These are phyloP conservation scores for Edolisoma coerulescens DNA, from an alignment of 2,113 vertebrate genomes.

Conservation along the genomic window DNA sequence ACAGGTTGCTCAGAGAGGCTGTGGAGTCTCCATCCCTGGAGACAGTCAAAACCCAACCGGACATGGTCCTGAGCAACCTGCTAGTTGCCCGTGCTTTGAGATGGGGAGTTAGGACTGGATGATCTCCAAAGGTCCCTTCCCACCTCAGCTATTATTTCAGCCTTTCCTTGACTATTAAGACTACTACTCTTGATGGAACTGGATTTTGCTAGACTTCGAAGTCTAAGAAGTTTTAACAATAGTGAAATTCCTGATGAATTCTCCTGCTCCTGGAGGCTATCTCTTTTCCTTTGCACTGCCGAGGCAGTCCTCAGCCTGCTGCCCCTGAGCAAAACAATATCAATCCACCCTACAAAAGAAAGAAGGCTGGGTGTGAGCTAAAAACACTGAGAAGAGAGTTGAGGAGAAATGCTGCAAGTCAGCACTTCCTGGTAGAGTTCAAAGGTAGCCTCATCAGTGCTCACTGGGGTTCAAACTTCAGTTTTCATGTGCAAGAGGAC, in stretches of 20 bases:
- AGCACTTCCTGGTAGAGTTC: not conserved
- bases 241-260: not conserved
- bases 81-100: not conserved
- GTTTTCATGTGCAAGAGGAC: not conserved
- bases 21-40: not conserved
- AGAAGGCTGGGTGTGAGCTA: not conserved
- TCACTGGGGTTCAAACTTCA: not conserved
- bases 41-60: not conserved
- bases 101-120: not conserved
- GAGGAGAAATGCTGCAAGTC: not conserved
- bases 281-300: not conserved
- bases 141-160: not conserved
- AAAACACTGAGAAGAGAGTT: not conserved
- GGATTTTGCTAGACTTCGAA: not conserved
- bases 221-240: not conserved
- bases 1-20: not conserved
- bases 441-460: fast-evolving
- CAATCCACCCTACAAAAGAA: not conserved
- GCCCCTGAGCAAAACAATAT: not conserved
- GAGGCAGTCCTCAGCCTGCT: not conserved
- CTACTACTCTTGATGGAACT: not conserved
- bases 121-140: not conserved
- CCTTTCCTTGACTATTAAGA: not conserved
- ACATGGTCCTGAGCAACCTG: not conserved
- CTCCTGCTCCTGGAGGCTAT: not conserved